Evolutionary conservation across 2,888 invertebrate genomes (phyloP).

Genomic region (Drosophila subsilvestris): DNA sequence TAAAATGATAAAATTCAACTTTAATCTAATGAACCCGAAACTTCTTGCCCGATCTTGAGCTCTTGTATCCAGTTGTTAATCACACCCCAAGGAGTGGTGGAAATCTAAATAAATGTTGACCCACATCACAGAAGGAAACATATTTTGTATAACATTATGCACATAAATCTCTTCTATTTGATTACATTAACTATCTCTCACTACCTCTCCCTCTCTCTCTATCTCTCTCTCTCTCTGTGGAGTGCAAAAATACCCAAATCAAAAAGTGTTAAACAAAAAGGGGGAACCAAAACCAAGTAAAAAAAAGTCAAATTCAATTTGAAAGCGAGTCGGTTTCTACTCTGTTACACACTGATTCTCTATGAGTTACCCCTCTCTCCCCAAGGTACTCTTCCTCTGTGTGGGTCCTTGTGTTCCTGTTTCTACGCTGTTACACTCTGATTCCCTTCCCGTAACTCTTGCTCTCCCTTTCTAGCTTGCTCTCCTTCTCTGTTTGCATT

Average conservation of each 20-base stretch:
- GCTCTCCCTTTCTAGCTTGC: slow-evolving; percentile 1
- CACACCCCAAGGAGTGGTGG: slow-evolving; percentile 1
- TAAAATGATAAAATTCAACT: not conserved
- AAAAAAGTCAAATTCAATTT: slow-evolving; percentile 48
- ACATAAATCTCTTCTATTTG: slow-evolving; percentile 50
- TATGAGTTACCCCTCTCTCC: not conserved
- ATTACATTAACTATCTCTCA: slow-evolving; percentile 37
- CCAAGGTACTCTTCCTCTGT: not conserved
- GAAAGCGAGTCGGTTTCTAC: slow-evolving; percentile 24
- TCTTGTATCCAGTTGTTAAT: slow-evolving; percentile 15
- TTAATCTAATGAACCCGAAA: too few species aligned
- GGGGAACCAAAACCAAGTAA: slow-evolving; percentile 8
- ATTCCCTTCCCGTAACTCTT: not conserved
- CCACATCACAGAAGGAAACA: slow-evolving; percentile 32
- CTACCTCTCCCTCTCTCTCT: slow-evolving; percentile 1
- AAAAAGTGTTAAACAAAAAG: slow-evolving; percentile 52
- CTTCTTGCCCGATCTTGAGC: not conserved
- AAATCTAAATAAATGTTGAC: slow-evolving; percentile 40
- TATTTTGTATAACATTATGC: slow-evolving; percentile 31
- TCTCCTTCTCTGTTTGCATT: slow-evolving; percentile 20
- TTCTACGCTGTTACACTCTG: slow-evolving; percentile 4
- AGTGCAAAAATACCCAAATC: slow-evolving; percentile 46
- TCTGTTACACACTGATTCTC: slow-evolving; percentile 10
- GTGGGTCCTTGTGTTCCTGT: not conserved
- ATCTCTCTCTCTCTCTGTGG: slow-evolving; percentile 8